These are phyloP conservation scores for Tenodera sinensis DNA, from an alignment of 2,888 invertebrate genomes.

Conservation along the genomic window DNA sequence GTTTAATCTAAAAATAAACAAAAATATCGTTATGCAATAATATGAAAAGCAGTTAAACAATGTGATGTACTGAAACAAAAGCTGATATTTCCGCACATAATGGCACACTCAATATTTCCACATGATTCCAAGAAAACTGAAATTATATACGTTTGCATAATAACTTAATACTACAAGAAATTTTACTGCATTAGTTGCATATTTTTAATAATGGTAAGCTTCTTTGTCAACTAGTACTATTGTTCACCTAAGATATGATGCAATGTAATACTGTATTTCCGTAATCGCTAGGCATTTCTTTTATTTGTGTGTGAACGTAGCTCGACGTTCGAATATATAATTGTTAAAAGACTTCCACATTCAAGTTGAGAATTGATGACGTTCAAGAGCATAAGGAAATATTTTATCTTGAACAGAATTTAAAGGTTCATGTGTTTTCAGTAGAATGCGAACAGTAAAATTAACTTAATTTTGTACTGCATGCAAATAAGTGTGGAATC, in stretches of 20 bases:
- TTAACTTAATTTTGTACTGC: no score
- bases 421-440: no score
- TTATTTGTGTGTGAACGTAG: no score
- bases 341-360: no score
- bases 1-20: neutral
- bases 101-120: neutral
- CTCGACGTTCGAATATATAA: no score
- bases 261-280: neutral
- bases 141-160: neutral
- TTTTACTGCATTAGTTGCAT: neutral
- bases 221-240: neutral
- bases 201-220: neutral
- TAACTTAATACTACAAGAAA: neutral
- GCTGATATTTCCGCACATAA: neutral
- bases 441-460: no score
- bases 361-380: no score
- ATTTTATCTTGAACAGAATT: no score
- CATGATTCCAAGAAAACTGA: neutral
- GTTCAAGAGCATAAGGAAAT: no score
- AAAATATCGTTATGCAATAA: neutral
- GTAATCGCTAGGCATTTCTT: no score
- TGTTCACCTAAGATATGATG: neutral
- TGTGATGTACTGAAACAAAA: neutral
- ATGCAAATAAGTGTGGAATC: no score
- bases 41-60: neutral